These are phyloP conservation scores for Syngnathus typhle DNA, from an alignment of 2,113 vertebrate species.

Conservation along the genomic window DNA sequence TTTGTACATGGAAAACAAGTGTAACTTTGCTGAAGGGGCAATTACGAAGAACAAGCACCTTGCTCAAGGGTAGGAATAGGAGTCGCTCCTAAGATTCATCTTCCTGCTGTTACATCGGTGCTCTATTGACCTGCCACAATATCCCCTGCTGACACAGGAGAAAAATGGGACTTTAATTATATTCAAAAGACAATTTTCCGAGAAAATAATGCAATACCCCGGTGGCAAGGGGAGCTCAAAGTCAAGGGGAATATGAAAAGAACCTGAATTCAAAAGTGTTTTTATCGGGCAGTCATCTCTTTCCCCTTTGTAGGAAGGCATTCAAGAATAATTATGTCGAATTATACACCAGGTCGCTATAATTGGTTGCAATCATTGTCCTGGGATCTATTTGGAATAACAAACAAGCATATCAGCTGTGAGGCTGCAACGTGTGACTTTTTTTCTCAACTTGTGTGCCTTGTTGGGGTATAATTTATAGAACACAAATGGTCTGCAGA, in stretches of 20 bases:
- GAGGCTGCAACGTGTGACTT: neutral
- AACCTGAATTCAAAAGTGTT: slow-evolving; percentile 32
- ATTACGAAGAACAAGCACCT: slow-evolving; percentile 58
- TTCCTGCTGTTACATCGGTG: slow-evolving; percentile 52
- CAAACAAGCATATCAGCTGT: neutral
- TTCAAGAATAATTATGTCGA: slow-evolving; percentile 20
- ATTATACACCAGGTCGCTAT: slow-evolving; percentile 22
- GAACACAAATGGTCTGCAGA: slow-evolving; percentile 34
- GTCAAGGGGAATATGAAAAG: slow-evolving; percentile 47
- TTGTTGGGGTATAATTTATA: slow-evolving; percentile 4
- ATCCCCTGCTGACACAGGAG: slow-evolving; percentile 50
- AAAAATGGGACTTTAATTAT: slow-evolving; percentile 58
- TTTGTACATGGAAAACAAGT: slow-evolving; percentile 44
- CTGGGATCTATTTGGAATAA: neutral
- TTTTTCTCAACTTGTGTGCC: neutral
- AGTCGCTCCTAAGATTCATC: slow-evolving; percentile 51
- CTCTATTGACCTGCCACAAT: slow-evolving; percentile 45
- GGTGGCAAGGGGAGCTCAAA: slow-evolving; percentile 59
- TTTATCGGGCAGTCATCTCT: slow-evolving; percentile 8
- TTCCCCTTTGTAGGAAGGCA: slow-evolving; percentile 2
- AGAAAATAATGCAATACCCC: slow-evolving; percentile 44
- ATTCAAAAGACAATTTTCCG: slow-evolving; percentile 45
- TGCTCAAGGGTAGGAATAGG: slow-evolving; percentile 59
- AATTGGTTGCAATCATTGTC: neutral
- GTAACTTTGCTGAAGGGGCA: slow-evolving; percentile 54